Evolutionary conservation across 2,888 invertebrate genomes (phyloP), one percentile per base, ranked within the genome.

Genomic region (Drosophila borborema): DNA sequence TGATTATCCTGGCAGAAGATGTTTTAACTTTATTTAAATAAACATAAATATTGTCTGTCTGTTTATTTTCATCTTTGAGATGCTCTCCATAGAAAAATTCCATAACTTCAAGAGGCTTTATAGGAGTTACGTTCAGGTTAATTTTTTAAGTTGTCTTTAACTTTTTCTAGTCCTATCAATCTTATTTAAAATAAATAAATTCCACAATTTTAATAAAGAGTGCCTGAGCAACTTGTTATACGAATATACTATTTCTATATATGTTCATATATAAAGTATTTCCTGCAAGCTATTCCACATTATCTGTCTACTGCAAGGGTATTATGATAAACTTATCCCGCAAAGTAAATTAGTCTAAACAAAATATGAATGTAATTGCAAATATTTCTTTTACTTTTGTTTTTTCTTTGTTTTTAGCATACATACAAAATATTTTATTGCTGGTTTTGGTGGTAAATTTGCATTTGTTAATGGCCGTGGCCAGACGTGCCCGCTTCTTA

Each of bases 351-450:
- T 34, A 34, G 49, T 18, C n/a, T 34, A 51, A 40, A 23, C 18
- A 80, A 65, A 64, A 82, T 64, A 68, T 77, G 84, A 85, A 85
- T 85, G 85, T 85, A 87, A 86, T 86, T 80, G 86, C 90, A 89
- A 82, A 87, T 76, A 77, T 86, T 91, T 82, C 77, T 82, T 84
- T 79, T 85, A 84, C 72, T 90, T 85, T 89, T 83, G 74, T 90
- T 91, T 90, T 91, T 91, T 91, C 89, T 91, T 91, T 91, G 91
- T 92, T 91, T 89, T 90, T 91, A 91, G 90, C 92, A 90, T 91
- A 86, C 85, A 91, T 89, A 89, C 81, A 84, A 77, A 73, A 83
- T 89, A 90, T 89, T 91, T 90, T 89, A 91, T 91, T 92, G 91
- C 90, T 91, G 91, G 91, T 92, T 91, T 90, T 91, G 92, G 92